These are phyloP conservation scores for Macrotrachela quadricornifera DNA, from an alignment of 1,140 invertebrate species.

Conservation along the genomic window DNA sequence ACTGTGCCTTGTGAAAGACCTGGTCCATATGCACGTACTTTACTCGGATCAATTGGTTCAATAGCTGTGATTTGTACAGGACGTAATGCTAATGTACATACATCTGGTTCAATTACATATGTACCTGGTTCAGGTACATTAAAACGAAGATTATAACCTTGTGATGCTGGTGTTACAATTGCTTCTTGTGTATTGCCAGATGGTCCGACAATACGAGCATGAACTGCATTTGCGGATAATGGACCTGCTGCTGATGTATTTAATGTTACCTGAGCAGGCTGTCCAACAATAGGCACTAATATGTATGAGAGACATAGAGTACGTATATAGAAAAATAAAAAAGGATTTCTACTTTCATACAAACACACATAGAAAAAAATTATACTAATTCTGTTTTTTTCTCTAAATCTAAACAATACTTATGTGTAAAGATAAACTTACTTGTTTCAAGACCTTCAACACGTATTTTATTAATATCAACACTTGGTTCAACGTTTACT, in stretches of 20 bases:
- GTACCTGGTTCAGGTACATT: slow-evolving; percentile 53
- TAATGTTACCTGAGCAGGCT: slow-evolving; percentile 3
- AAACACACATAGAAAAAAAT: too few species aligned
- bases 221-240: not conserved
- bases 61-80: not conserved
- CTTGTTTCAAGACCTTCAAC: slow-evolving; percentile 65
- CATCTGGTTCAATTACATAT: slow-evolving; percentile 16
- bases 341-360: too few species aligned
- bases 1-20: slow-evolving; percentile 45
- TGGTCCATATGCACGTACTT: slow-evolving; percentile 46
- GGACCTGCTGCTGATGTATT: not conserved
- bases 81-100: not conserved
- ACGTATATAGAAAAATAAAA: too few species aligned
- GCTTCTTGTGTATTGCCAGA: slow-evolving; percentile 40
- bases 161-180: slow-evolving; percentile 29
- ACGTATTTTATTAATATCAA: slow-evolving; percentile 64
- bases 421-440: slow-evolving; percentile 23
- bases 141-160: slow-evolving; percentile 56
- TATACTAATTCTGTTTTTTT: too few species aligned
- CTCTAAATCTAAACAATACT: too few species aligned
- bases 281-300: slow-evolving; percentile 1
- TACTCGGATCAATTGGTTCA: slow-evolving; percentile 10
- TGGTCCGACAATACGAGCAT: not conserved
- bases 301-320: not conserved
- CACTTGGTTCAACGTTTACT: slow-evolving; percentile 49